phyloP scores from a whole-genome alignment of 2,888 invertebrate genomes.

The Athalia cordata region DNA sequence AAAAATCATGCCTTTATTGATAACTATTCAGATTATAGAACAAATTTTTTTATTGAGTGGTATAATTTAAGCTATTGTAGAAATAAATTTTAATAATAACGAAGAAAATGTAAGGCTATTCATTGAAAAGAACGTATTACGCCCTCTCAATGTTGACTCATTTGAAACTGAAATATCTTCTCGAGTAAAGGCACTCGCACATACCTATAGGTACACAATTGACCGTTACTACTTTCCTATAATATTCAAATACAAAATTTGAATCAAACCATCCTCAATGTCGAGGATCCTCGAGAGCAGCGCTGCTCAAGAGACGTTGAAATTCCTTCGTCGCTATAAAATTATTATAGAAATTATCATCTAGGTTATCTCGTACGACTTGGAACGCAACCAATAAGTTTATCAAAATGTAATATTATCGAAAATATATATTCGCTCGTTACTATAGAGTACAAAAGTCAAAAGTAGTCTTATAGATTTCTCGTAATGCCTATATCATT shows the following conservation, averaged over 20 bases:
- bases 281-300: background rate
- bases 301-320: background rate
- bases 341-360: conserved; percentile 13
- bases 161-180: conserved; percentile 6
- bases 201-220: background rate
- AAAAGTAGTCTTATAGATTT: conserved; percentile 37
- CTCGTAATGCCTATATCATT: conserved; percentile 22
- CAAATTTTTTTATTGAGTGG: conserved; percentile 17
- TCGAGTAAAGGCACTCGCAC: conserved; percentile 34
- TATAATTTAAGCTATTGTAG: conserved; percentile 1
- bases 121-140: background rate
- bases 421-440: conserved; percentile 35
- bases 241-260: too few species aligned
- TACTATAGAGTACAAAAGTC: conserved; percentile 32
- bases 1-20: conserved; percentile 61
- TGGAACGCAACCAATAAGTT: conserved; percentile 17
- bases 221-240: too few species aligned
- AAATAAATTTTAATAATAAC: too few species aligned
- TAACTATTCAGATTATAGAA: conserved; percentile 38
- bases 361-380: conserved; percentile 21
- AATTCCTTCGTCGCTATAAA: background rate
- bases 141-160: background rate
- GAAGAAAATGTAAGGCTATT: too few species aligned
- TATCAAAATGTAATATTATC: conserved; percentile 34
- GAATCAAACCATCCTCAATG: background rate